Evolutionary conservation across 2,113 vertebrate species (phyloP), one percentile per base, ranked within the genome.

Genomic region (Vulpes lagopus): DNA sequence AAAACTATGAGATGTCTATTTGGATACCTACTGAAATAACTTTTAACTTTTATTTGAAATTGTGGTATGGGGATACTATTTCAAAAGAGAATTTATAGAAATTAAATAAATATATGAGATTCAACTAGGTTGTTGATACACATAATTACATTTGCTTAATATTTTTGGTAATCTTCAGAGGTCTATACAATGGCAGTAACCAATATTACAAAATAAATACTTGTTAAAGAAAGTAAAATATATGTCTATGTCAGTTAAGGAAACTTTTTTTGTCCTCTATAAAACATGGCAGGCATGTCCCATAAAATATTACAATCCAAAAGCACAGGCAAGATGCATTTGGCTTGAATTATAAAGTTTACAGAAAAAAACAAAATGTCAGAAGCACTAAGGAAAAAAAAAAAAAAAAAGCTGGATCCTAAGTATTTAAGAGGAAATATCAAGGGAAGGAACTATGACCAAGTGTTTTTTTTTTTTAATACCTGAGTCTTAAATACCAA

Each of bases 31-130:
- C n/a, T 71, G 8, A 86, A 96, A 87, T 86, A 51, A 16, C 19
- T 71, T 94, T 94, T 93, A 81, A 78, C 60, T 83, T 89, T 97
- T 64, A 82, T 62, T 93, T 95, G 14, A 94, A 97, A 89, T 59
- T 86, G 51, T 86, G n/a, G 23, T 49, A 92, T n/a, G 1, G 57
- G 35, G 60, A 93, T 59, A 65, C 60, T 92, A 89, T 83, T 92
- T 96, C 60, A 82, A 83, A 17, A 88, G 35, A 55, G 12, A 85
- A 78, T 43, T 94, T 85, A 84, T 0, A 79, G 60, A 87, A 95
- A 49, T 76, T 78, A 94, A 82, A 95, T 62, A 96, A 91, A 91
- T 89, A 85, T 7, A 38, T 7, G 32, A 96, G 71, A 80, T 74
- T 92, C 73, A 92, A 69, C 23, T 55, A 95, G 51, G 79, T 49